Conservation (phyloP, 2,797 vertebrate genomes). For the Pogonophryne albipinna region DNA sequence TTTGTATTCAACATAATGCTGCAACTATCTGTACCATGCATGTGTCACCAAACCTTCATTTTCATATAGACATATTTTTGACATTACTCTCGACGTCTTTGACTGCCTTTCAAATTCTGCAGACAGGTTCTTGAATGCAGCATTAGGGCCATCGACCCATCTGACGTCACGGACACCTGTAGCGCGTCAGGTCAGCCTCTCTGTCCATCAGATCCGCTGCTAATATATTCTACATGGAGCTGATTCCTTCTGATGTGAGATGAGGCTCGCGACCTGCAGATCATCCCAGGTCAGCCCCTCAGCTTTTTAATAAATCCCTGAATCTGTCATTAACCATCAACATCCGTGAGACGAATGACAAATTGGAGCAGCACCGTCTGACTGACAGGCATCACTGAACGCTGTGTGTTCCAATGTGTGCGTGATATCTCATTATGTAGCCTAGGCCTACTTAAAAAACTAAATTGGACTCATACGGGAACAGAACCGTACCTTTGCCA, state of each 20-base stretch:
- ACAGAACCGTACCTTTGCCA: conserved; percentile 51
- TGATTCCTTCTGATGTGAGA: conserved; percentile 55
- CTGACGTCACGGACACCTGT: conserved; percentile 54
- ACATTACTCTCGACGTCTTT: background rate
- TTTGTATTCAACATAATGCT: background rate
- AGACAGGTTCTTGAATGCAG: conserved; percentile 47
- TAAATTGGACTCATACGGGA: conserved; percentile 49
- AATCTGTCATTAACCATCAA: conserved; percentile 20
- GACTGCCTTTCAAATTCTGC: conserved; percentile 18
- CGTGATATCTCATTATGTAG: conserved; percentile 52
- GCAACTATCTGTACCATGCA: background rate
- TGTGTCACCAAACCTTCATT: background rate
- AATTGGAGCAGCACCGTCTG: conserved; percentile 40
- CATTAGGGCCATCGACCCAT: conserved; percentile 46
- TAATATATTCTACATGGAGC: background rate
- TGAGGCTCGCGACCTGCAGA: conserved; percentile 46
- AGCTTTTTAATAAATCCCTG: background rate
- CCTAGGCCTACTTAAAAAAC: conserved; percentile 37
- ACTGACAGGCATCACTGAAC: conserved; percentile 54
- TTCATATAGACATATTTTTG: background rate
- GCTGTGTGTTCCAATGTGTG: conserved; percentile 41
- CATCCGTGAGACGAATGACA: conserved; percentile 21
- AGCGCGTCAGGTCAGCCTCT: conserved; percentile 59
- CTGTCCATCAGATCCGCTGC: too few species aligned
- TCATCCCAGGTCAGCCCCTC: conserved; percentile 11